Percentiles rank a stretch among this genome's conserved stretches.
Evolutionary conservation across 1,140 invertebrate genomes (phyloP).

Genomic region (Mycetomoellerius zeteki): DNA sequence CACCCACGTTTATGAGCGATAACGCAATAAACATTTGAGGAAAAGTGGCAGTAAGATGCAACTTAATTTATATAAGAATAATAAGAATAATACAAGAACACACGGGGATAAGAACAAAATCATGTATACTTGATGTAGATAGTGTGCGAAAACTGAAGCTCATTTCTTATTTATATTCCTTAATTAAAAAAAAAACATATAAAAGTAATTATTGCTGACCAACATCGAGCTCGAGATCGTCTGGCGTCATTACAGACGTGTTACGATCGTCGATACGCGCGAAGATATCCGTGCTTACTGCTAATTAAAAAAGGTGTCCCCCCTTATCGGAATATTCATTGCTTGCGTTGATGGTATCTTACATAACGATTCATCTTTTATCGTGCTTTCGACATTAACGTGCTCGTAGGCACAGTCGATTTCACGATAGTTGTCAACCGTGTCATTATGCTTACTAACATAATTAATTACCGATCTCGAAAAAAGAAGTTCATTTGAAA

Average conservation of each 20-base stretch:
- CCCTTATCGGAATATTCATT: conserved; percentile 41
- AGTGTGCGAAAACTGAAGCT: neutral
- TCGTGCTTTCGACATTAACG: conserved; percentile 19
- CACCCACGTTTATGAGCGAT: neutral
- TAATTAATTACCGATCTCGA: neutral
- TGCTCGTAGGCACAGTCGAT: neutral
- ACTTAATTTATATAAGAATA: conserved; percentile 10
- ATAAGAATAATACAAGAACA: neutral
- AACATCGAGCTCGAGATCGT: conserved; percentile 31
- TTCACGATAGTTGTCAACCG: conserved; percentile 21
- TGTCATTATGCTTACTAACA: neutral
- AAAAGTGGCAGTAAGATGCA: neutral
- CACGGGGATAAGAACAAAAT: neutral
- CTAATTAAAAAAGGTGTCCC: conserved; percentile 40
- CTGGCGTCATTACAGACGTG: neutral
- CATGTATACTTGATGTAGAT: no score
- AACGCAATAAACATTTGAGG: neutral
- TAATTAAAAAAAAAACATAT: neutral
- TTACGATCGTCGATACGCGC: conserved; percentile 45
- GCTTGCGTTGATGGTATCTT: conserved; percentile 41
- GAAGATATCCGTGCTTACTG: conserved; percentile 24
- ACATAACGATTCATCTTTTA: conserved; percentile 35
- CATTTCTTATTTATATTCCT: neutral
- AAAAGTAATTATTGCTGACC: neutral
- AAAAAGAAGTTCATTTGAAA: no score